phyloP scores from a whole-genome alignment of 2,797 vertebrate genomes.

The Clamator glandarius region DNA sequence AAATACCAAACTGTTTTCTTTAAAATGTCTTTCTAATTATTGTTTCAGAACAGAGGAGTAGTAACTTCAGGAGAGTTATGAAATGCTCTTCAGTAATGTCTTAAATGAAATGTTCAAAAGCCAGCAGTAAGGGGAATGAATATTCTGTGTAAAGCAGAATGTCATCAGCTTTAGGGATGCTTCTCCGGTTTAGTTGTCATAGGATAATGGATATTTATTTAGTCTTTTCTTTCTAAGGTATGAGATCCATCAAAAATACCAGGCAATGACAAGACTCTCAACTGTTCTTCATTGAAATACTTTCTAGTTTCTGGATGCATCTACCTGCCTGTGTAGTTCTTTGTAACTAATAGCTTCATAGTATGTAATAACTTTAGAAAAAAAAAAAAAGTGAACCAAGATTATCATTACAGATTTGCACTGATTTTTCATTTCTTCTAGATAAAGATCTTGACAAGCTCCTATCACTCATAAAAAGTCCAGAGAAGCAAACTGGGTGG shows the following conservation, averaged over 20 bases:
- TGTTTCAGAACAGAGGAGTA: neutral
- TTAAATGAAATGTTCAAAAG: neutral
- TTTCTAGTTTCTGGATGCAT: neutral
- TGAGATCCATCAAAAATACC: neutral
- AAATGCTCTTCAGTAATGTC: neutral
- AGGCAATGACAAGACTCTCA: neutral
- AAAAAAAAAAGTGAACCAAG: neutral
- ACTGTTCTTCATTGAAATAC: neutral
- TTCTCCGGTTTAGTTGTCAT: neutral
- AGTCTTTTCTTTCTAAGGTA: neutral
- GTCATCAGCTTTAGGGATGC: neutral
- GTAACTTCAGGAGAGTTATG: neutral
- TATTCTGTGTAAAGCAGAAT: neutral
- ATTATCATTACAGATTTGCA: neutral
- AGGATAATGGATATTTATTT: neutral
- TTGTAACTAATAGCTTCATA: neutral
- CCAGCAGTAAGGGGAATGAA: neutral
- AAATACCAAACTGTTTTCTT: neutral
- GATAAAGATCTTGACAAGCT: slow-evolving; percentile 84
- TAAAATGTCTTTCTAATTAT: neutral
- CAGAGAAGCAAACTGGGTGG: slow-evolving; percentile 79
- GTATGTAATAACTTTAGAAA: neutral
- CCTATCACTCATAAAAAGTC: slow-evolving; percentile 73
- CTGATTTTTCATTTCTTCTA: slow-evolving; percentile 55
- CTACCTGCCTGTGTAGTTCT: neutral